Conservation (phyloP, 2,797 vertebrate genomes). For the Cynopterus sphinx region DNA sequence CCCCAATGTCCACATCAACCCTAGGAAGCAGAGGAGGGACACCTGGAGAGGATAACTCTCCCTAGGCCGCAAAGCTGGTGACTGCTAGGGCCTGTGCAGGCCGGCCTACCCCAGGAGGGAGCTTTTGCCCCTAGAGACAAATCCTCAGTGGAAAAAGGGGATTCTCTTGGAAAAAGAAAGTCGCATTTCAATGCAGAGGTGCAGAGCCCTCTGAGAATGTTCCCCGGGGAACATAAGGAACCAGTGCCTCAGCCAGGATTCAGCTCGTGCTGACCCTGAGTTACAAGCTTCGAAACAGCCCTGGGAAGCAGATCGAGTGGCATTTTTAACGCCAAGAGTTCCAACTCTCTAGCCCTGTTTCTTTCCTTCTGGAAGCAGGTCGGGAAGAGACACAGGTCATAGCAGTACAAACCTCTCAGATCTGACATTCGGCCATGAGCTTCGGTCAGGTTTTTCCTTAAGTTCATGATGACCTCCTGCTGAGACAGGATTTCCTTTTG, state of each 20-base stretch:
- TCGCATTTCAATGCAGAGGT: not conserved
- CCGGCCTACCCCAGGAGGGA: not conserved
- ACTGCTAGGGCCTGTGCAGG: not conserved
- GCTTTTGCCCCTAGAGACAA: not conserved
- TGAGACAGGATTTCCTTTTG: slow-evolving; percentile 81
- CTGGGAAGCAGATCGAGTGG: rapidly evolving
- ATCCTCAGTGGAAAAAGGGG: not conserved
- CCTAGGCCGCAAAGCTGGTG: not conserved
- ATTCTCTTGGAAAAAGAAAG: not conserved
- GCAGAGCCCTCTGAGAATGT: not conserved
- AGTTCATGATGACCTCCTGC: slow-evolving; percentile 80
- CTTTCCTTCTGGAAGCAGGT: not conserved
- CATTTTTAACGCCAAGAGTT: too few species aligned
- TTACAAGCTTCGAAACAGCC: not conserved
- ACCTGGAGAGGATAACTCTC: not conserved
- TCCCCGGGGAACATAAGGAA: rapidly evolving
- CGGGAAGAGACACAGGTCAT: rapidly evolving
- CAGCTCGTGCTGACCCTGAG: not conserved
- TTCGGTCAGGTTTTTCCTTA: slow-evolving; percentile 83
- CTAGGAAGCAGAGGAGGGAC: not conserved
- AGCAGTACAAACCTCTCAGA: slow-evolving; percentile 84
- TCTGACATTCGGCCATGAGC: slow-evolving; percentile 86
- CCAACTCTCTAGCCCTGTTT: not conserved
- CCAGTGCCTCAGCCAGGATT: rapidly evolving
- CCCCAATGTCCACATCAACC: too few species aligned